These are phyloP conservation scores for Drosophila jambulina DNA, from an alignment of 1,140 invertebrate species.

Conservation along the genomic window DNA sequence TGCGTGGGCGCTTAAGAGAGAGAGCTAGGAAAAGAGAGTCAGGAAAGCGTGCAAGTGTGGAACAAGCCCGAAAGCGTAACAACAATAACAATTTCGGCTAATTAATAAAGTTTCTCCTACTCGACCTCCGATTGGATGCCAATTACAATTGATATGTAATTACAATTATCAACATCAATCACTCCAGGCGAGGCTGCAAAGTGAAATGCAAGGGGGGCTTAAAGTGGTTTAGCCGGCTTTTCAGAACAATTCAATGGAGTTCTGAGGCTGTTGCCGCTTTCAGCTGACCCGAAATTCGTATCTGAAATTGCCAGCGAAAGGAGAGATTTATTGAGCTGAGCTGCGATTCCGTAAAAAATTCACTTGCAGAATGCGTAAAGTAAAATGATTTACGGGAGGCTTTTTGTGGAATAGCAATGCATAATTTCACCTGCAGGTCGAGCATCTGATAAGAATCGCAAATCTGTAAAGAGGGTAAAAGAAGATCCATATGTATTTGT, in stretches of 20 bases:
- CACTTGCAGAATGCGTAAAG: conserved; percentile 9
- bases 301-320: conserved; percentile 15
- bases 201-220: not conserved
- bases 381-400: conserved; percentile 7
- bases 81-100: conserved; percentile 64
- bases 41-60: conserved; percentile 37
- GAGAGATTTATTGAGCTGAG: conserved; percentile 21
- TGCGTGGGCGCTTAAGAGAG: conserved; percentile 18
- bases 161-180: conserved; percentile 39
- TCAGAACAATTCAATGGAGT: conserved; percentile 17
- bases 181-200: conserved; percentile 4
- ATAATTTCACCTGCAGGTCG: conserved; percentile 12
- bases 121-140: conserved; percentile 23
- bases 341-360: conserved; percentile 2
- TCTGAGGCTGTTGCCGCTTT: conserved; percentile 6
- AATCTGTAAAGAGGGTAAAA: not conserved
- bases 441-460: not conserved
- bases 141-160: conserved; percentile 44
- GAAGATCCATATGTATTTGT: not conserved
- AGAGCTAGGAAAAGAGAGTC: not conserved
- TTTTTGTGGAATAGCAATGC: conserved; percentile 21
- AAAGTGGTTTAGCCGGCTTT: conserved; percentile 39
- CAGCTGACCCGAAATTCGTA: conserved; percentile 24
- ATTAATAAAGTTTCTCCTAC: conserved; percentile 45
- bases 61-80: conserved; percentile 25